Conservation (phyloP, 1,140 invertebrate species). For the Aphis craccivora region DNA sequence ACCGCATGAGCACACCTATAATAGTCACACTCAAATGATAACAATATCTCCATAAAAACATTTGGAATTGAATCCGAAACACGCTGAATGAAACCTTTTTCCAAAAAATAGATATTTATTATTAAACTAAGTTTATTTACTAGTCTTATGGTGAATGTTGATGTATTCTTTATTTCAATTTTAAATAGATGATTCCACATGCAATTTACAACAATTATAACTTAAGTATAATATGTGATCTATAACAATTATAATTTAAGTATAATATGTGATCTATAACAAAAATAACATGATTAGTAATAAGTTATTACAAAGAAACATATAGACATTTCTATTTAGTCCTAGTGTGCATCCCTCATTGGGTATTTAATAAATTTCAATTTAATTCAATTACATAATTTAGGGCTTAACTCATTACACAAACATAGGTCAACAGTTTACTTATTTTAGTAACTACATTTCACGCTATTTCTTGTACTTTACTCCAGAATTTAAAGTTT, state of each 20-base stretch:
- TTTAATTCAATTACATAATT: background rate
- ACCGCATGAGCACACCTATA: no score
- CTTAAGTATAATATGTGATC: background rate
- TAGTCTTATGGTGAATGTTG: no score
- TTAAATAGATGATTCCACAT: no score
- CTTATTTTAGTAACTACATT: background rate
- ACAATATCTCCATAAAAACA: no score
- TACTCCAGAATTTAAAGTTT: background rate
- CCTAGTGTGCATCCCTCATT: background rate
- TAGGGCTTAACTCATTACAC: background rate
- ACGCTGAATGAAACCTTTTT: no score
- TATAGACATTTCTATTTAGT: background rate
- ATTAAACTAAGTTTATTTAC: no score
- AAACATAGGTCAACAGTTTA: background rate
- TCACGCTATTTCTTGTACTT: background rate
- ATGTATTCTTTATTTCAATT: no score
- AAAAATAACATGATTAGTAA: background rate
- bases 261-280: background rate
- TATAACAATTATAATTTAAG: background rate
- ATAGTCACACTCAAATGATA: no score
- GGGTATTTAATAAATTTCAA: background rate
- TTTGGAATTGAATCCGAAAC: no score
- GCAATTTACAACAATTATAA: background rate
- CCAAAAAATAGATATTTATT: no score
- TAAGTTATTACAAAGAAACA: background rate